A percentile compares a stretch with the other conserved stretches of the same genome.
Evolutionary conservation across 2,113 vertebrate species (phyloP).

Genomic region (Muntiacus muntjak): DNA sequence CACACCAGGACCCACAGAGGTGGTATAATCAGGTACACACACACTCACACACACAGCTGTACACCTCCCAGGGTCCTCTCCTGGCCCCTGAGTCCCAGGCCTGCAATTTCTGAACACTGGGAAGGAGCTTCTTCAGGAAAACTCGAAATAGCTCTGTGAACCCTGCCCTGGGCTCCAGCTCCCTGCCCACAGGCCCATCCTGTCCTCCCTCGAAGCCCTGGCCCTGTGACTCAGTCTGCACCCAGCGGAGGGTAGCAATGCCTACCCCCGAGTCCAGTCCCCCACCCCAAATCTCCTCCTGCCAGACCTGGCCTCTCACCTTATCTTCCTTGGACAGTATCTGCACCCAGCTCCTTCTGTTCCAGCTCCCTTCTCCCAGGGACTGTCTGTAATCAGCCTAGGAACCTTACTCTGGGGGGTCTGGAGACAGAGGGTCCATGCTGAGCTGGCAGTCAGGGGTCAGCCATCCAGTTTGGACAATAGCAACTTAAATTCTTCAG

Average conservation of each 20-base stretch:
- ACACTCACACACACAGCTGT: not conserved
- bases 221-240: not conserved
- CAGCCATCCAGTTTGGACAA: not conserved
- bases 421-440: not conserved
- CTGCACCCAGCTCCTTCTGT: not conserved
- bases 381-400: not conserved
- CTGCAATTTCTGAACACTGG: not conserved
- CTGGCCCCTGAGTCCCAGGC: not conserved
- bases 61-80: slow-evolving; percentile 17
- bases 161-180: not conserved
- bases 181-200: not conserved
- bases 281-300: not conserved
- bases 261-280: not conserved
- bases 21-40: not conserved
- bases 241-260: fast-evolving
- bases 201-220: not conserved
- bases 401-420: not conserved
- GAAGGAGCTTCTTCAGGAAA: not conserved
- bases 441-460: not conserved
- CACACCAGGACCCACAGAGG: not conserved
- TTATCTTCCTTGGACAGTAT: not conserved
- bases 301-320: not conserved
- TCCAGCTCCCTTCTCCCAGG: not conserved
- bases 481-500: not conserved
- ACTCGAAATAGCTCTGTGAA: not conserved